A percentile compares a stretch with the other conserved stretches of the same genome.
These are phyloP conservation scores for Xanthostigma xanthostigma DNA, from an alignment of 2,888 invertebrate species.

Conservation along the genomic window DNA sequence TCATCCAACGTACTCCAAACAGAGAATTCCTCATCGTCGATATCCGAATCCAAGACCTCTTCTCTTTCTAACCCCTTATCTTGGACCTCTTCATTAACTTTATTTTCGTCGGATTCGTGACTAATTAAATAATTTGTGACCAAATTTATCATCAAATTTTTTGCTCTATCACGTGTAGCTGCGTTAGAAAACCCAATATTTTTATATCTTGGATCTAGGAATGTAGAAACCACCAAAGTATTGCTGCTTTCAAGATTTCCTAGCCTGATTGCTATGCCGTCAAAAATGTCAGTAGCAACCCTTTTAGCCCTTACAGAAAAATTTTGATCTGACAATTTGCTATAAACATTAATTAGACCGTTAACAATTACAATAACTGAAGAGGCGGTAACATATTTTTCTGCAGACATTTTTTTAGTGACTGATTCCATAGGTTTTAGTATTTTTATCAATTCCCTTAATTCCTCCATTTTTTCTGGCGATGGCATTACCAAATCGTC, in stretches of 20 bases:
- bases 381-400: background rate
- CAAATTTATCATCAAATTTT: background rate
- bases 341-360: too few species aligned
- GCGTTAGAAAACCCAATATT: background rate
- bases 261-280: background rate
- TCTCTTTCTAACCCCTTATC: too few species aligned
- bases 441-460: background rate
- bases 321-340: too few species aligned
- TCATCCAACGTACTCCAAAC: too few species aligned
- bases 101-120: too few species aligned
- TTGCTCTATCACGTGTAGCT: background rate
- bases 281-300: too few species aligned
- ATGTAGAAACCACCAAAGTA: background rate
- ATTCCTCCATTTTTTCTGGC: background rate
- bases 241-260: background rate
- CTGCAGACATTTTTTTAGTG: background rate
- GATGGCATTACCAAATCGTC: background rate
- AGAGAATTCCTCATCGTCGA: too few species aligned
- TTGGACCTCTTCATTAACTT: too few species aligned
- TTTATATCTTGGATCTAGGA: background rate
- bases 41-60: too few species aligned
- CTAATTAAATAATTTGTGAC: background rate
- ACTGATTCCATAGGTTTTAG: background rate
- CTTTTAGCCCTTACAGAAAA: too few species aligned
- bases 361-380: background rate